These are phyloP conservation scores for Romanomermis culicivorax DNA, from an alignment of 2,888 invertebrate species.

Conservation along the genomic window DNA sequence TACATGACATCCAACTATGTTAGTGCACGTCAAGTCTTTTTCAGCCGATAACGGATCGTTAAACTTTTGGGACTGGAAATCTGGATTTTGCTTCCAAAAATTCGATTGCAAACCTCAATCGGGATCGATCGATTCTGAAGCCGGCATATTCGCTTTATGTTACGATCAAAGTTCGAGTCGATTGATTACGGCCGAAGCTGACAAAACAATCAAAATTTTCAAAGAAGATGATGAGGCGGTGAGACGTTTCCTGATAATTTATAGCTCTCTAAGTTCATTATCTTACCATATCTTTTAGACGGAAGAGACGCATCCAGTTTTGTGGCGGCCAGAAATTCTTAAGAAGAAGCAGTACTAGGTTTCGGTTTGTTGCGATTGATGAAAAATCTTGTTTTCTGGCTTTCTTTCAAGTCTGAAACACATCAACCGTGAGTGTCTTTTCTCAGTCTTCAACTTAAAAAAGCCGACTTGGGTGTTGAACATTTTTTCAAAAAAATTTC, in stretches of 20 bases:
- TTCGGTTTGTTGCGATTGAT: background rate
- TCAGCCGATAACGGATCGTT: slow-evolving; percentile 79
- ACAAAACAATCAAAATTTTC: slow-evolving; percentile 97
- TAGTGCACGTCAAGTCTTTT: too few species aligned
- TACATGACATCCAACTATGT: background rate
- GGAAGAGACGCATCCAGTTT: slow-evolving; percentile 84
- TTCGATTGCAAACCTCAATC: slow-evolving; percentile 75
- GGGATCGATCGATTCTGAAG: slow-evolving; percentile 96
- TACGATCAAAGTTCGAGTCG: slow-evolving; percentile 86
- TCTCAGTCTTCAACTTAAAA: too few species aligned
- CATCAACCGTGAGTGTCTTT: too few species aligned
- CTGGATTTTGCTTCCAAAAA: slow-evolving; percentile 87
- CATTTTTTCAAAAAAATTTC: slow-evolving; percentile 3
- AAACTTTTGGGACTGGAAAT: slow-evolving; percentile 95
- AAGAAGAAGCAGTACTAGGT: slow-evolving; percentile 65
- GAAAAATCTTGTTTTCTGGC: background rate
- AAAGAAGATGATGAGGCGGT: slow-evolving; percentile 80
- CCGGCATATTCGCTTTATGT: slow-evolving; percentile 82
- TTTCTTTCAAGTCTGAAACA: too few species aligned
- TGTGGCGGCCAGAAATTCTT: slow-evolving; percentile 89
- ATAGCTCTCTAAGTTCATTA: slow-evolving; percentile 7
- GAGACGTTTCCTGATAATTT: slow-evolving; percentile 16
- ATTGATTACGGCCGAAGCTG: slow-evolving; percentile 86
- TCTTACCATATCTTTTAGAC: slow-evolving; percentile 37
- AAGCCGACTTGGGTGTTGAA: too few species aligned